These are phyloP conservation scores for Drosophila littoralis DNA, from an alignment of 1,140 invertebrate species.

Conservation along the genomic window DNA sequence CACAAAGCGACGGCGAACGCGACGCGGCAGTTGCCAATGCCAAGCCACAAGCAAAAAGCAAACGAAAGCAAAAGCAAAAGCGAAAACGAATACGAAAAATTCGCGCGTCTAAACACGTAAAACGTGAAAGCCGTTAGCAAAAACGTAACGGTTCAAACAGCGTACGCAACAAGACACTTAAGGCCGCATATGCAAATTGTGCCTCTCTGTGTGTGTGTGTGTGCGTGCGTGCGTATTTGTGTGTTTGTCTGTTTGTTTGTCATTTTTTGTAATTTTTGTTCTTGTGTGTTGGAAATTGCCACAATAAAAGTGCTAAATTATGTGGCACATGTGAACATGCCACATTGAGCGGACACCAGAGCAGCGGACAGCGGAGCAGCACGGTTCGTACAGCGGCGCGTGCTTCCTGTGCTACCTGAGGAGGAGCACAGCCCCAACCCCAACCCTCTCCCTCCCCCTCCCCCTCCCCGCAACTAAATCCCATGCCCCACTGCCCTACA, in stretches of 20 bases:
- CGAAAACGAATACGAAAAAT: background rate
- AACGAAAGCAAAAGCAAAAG: background rate
- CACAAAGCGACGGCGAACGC: slow-evolving; percentile 37
- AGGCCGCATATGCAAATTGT: background rate
- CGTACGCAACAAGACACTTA: slow-evolving; percentile 6
- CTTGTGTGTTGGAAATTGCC: slow-evolving; percentile 16
- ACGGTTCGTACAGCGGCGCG: slow-evolving; percentile 23
- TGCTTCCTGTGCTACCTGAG: slow-evolving; percentile 6
- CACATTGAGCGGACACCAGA: slow-evolving; percentile 13
- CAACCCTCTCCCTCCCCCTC: background rate
- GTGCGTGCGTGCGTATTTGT: background rate
- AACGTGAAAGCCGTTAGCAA: slow-evolving; percentile 4
- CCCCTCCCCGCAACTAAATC: background rate
- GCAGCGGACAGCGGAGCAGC: background rate
- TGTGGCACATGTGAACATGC: slow-evolving; percentile 36
- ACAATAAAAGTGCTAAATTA: slow-evolving; percentile 35
- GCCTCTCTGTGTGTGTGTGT: slow-evolving; percentile 6
- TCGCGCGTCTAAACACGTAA: slow-evolving; percentile 9
- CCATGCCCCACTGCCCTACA: no score
- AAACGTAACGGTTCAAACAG: slow-evolving; percentile 11
- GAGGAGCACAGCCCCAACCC: background rate
- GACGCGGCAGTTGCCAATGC: slow-evolving; percentile 12
- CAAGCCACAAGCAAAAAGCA: background rate
- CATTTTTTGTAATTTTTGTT: slow-evolving; percentile 18
- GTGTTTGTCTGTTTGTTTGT: slow-evolving; percentile 1